Evolutionary conservation across 1,140 invertebrate species (phyloP).

Genomic region (Halictus rubicundus): DNA sequence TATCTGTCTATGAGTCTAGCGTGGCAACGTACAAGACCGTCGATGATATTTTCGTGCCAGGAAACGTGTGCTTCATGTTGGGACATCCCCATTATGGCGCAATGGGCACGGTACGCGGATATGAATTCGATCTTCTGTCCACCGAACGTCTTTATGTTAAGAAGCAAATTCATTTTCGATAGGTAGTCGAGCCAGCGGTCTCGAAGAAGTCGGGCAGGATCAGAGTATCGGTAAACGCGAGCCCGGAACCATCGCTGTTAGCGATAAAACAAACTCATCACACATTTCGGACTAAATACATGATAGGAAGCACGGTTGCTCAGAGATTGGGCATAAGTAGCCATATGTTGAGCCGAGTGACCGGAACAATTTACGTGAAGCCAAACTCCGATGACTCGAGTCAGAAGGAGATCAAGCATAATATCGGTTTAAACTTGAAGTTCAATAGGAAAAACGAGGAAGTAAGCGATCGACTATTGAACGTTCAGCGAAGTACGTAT

Average conservation of each 20-base stretch:
- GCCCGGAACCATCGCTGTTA: conserved; percentile 79
- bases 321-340: conserved; percentile 84
- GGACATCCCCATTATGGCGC: conserved; percentile 90
- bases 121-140: not conserved
- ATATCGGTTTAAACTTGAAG: conserved; percentile 96
- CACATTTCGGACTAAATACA: conserved; percentile 64
- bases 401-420: conserved; percentile 82
- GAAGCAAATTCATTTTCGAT: conserved; percentile 27
- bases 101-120: conserved; percentile 84
- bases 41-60: conserved; percentile 86
- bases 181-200: conserved; percentile 76
- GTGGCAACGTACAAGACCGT: conserved; percentile 80
- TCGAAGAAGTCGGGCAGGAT: conserved; percentile 80
- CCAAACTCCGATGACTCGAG: conserved; percentile 64
- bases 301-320: conserved; percentile 74
- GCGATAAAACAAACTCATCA: conserved; percentile 56
- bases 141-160: conserved; percentile 8
- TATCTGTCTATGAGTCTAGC: conserved; percentile 80
- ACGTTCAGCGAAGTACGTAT: not conserved
- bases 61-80: conserved; percentile 88
- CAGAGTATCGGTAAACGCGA: conserved; percentile 80
- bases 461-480: conserved; percentile 74
- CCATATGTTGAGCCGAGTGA: conserved; percentile 90
- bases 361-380: conserved; percentile 88
- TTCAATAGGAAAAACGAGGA: conserved; percentile 90